Conservation (phyloP, 2,113 vertebrate genomes). For the Poeciliopsis occidentalis region DNA sequence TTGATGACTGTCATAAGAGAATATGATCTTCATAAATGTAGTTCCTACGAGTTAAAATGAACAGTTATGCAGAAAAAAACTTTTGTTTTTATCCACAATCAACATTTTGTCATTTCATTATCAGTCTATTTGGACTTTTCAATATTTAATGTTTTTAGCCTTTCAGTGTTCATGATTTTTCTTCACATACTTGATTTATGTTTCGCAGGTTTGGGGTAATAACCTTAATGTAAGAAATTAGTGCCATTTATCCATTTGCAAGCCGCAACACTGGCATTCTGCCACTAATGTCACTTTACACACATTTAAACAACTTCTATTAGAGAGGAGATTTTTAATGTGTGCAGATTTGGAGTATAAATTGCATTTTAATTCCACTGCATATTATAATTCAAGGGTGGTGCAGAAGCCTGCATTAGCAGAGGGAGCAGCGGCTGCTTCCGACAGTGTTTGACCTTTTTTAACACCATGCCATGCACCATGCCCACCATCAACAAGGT, state of each 20-base stretch:
- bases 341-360: not conserved
- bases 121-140: not conserved
- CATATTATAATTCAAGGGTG: not conserved
- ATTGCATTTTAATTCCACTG: not conserved
- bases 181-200: not conserved
- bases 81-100: not conserved
- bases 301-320: not conserved
- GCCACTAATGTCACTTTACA: not conserved
- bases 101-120: not conserved
- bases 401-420: not conserved
- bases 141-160: not conserved
- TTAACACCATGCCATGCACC: not conserved
- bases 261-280: not conserved
- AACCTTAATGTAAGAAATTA: not conserved
- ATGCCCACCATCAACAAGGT: too few species aligned
- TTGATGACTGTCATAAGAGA: not conserved
- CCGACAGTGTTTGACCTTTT: conserved; percentile 1
- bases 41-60: too few species aligned
- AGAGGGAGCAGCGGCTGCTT: not conserved
- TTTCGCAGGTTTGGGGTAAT: not conserved
- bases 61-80: too few species aligned
- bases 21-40: not conserved
- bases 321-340: not conserved
- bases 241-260: too few species aligned
- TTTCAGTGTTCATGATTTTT: not conserved